Evolutionary conservation across 2,797 vertebrate species (phyloP), one percentile per base, ranked within the genome.

Genomic region (Characodon lateralis): DNA sequence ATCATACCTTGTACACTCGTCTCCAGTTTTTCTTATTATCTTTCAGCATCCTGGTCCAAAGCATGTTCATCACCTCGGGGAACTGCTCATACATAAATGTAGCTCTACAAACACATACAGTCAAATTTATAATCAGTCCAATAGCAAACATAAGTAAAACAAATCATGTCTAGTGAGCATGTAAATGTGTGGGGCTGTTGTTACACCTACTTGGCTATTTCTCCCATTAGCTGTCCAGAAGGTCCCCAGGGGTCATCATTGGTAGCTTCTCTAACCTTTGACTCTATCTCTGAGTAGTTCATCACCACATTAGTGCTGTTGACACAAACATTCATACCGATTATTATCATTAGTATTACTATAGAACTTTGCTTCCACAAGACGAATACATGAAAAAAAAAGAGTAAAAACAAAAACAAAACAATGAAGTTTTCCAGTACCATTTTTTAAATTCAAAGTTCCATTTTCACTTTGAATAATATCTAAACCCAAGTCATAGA

Each of bases 21-120:
- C 98, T 97, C 98, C 98, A 99, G 89, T 99, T 99, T 95, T 99
- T 99, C 95, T 99, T 99, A 93, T 99, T 99, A 92, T 99, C 98
- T 91, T 98, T 99, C 88, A 99, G 95, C 98, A 99, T 99, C 91
- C 98, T 95, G 83, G 96, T 96, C 98, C 98, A 99, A 89, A 99
- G 95, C 98, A 99, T 99, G 91, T 99, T 99, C 98, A 99, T 99
- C 88, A 99, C 97, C 88, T 99, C 98, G 78, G 98, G 98, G 84
- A 99, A 99, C 89, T 99, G 98, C 91, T 99, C 98, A 51, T 99
- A 99, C 98, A 99, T 99, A 87, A 99, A 99, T 0, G 98, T 99
- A 73, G 97, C 97, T 93, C 98, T 99, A 61, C 41, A 82, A 35
- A 79, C 18, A 79, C 66, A 77, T 0, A 18, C 5, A 13, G 16